phyloP scores from a whole-genome alignment of 2,888 invertebrate genomes.

The Macrosoma leucophasiata region DNA sequence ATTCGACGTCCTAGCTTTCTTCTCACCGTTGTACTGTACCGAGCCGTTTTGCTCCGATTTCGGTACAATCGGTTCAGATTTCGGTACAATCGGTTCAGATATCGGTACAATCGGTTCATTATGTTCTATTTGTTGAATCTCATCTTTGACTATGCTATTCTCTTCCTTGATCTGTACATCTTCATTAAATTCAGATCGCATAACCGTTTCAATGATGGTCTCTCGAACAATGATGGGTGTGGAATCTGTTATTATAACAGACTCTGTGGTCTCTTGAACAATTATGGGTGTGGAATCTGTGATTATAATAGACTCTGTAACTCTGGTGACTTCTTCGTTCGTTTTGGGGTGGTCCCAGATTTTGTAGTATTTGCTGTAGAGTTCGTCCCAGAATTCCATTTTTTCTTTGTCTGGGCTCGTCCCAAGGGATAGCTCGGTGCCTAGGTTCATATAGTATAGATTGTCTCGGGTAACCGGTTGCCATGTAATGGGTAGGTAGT shows the following conservation, averaged over 20 bases:
- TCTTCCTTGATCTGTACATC: constrained; percentile 5
- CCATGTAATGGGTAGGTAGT: constrained; percentile 57
- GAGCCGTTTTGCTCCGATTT: constrained; percentile 28
- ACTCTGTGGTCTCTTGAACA: constrained; percentile 26
- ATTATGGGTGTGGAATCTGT: constrained; percentile 21
- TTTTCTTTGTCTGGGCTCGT: constrained; percentile 52
- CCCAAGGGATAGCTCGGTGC: constrained; percentile 44
- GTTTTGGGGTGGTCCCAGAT: constrained; percentile 51
- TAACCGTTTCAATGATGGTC: constrained; percentile 18
- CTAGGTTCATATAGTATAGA: constrained; percentile 47
- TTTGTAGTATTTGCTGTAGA: constrained; percentile 56
- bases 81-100: too few relatives aligned
- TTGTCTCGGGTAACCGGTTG: constrained; percentile 56
- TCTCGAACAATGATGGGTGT: constrained; percentile 24
- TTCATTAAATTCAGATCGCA: constrained; percentile 3
- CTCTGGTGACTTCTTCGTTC: constrained; percentile 21
- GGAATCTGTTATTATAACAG: constrained; percentile 19
- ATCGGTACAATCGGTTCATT: too few relatives aligned
- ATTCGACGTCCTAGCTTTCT: constrained; percentile 49
- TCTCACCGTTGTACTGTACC: constrained; percentile 36
- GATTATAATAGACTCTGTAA: constrained; percentile 17
- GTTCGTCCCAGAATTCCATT: constrained; percentile 61
- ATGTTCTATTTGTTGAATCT: neutral
- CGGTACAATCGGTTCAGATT: too few relatives aligned
- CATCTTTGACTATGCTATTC: constrained; percentile 3